Conservation (phyloP, 1,140 invertebrate genomes). For the Chironomus tepperi region DNA sequence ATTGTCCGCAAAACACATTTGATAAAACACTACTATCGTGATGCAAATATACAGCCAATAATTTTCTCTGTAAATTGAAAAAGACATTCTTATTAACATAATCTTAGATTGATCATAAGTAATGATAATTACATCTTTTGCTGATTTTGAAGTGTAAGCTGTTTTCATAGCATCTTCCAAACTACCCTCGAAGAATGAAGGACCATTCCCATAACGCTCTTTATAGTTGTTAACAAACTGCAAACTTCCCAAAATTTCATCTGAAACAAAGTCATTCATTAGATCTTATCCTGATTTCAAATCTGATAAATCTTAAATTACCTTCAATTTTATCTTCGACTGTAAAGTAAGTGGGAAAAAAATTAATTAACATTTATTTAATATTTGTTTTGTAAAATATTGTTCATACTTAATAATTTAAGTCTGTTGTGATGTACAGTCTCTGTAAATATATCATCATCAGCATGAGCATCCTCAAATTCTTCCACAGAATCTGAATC, state of each 20-base stretch:
- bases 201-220: constrained; percentile 66
- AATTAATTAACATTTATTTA: constrained; percentile 26
- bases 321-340: constrained; percentile 80
- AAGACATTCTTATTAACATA: no score
- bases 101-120: no score
- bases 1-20: constrained; percentile 93
- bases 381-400: constrained; percentile 1
- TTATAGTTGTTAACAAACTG: constrained; percentile 80
- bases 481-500: constrained; percentile 68
- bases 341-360: constrained; percentile 39
- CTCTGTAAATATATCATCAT: constrained; percentile 81
- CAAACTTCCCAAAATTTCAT: constrained; percentile 71
- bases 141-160: constrained; percentile 67
- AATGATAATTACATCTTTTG: constrained; percentile 74
- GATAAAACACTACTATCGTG: constrained; percentile 87
- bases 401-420: constrained; percentile 61
- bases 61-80: constrained; percentile 68
- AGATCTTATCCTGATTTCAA: no score
- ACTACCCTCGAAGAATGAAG: constrained; percentile 82
- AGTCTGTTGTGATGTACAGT: constrained; percentile 57
- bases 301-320: no score
- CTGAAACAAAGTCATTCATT: no score
- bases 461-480: constrained; percentile 73
- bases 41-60: constrained; percentile 88
- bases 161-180: constrained; percentile 83